phyloP scores from a whole-genome alignment of 2,113 vertebrate genomes.

The Cynoglossus semilaevis region DNA sequence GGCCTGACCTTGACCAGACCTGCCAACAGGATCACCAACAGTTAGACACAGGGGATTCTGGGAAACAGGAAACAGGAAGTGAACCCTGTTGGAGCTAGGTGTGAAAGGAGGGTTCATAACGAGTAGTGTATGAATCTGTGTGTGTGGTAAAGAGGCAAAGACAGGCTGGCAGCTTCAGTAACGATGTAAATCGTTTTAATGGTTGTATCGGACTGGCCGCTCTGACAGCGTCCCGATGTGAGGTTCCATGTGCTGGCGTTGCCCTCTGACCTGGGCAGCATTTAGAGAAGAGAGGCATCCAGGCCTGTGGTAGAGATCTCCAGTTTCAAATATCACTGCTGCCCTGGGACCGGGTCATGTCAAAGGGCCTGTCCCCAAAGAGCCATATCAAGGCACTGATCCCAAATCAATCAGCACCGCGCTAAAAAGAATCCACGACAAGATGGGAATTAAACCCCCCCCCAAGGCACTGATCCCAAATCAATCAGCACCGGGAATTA shows the following conservation, averaged over 20 bases:
- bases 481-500: slow-evolving; percentile 75
- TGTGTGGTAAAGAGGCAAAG: slow-evolving; percentile 30
- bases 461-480: slow-evolving; percentile 69
- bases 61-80: slow-evolving; percentile 71
- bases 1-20: slow-evolving; percentile 69
- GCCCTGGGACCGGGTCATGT: slow-evolving; percentile 58
- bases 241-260: background rate
- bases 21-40: slow-evolving; percentile 62
- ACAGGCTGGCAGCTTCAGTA: slow-evolving; percentile 17
- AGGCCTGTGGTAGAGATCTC: slow-evolving; percentile 43
- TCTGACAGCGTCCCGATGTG: slow-evolving; percentile 3
- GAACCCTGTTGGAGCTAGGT: slow-evolving; percentile 42
- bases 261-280: slow-evolving; percentile 30
- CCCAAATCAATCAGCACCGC: slow-evolving; percentile 75
- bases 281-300: slow-evolving; percentile 53
- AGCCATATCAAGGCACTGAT: slow-evolving; percentile 72
- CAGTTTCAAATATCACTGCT: slow-evolving; percentile 64
- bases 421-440: slow-evolving; percentile 74
- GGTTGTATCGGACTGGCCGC: slow-evolving; percentile 4
- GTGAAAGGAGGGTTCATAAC: slow-evolving; percentile 47
- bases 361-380: slow-evolving; percentile 74
- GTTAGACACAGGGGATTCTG: slow-evolving; percentile 63
- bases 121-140: slow-evolving; percentile 36
- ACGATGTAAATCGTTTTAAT: slow-evolving; percentile 48
- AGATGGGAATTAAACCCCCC: slow-evolving; percentile 61